Conservation (phyloP, 2,113 vertebrate species). For the Phrynocephalus versicolor region DNA sequence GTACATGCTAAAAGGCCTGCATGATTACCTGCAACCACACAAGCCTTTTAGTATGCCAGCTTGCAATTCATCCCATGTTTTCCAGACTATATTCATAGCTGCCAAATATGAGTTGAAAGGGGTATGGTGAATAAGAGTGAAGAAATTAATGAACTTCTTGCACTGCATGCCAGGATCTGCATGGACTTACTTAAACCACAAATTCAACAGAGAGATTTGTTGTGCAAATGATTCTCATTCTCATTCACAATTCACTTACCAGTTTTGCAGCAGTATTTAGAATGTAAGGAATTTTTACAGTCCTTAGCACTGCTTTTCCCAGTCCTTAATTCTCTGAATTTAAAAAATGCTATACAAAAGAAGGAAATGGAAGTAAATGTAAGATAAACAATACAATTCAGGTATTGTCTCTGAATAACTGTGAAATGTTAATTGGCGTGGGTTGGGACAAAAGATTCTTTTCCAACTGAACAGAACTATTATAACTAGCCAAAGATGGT, state of each 20-base stretch:
- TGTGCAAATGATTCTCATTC: background rate
- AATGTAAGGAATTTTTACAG: background rate
- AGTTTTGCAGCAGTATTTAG: background rate
- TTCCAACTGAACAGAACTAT: slow-evolving; percentile 2
- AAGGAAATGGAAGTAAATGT: background rate
- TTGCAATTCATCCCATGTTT: background rate
- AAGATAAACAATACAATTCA: slow-evolving; percentile 5
- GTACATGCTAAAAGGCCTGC: background rate
- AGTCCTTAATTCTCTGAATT: background rate
- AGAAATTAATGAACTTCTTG: background rate
- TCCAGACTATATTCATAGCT: background rate
- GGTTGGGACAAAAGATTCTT: background rate
- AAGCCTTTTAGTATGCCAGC: background rate
- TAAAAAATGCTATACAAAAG: background rate
- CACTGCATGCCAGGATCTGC: background rate
- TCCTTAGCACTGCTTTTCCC: background rate
- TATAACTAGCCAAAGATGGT: background rate
- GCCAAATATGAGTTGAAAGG: background rate
- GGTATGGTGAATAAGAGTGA: background rate
- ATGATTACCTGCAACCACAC: background rate
- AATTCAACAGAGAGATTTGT: background rate
- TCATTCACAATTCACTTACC: too few relatives aligned
- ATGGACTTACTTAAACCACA: background rate
- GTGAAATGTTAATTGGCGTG: background rate
- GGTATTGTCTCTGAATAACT: background rate